Base-by-base conservation (phyloP, 2,113 vertebrate species). In the Vicugna pacos region DNA sequence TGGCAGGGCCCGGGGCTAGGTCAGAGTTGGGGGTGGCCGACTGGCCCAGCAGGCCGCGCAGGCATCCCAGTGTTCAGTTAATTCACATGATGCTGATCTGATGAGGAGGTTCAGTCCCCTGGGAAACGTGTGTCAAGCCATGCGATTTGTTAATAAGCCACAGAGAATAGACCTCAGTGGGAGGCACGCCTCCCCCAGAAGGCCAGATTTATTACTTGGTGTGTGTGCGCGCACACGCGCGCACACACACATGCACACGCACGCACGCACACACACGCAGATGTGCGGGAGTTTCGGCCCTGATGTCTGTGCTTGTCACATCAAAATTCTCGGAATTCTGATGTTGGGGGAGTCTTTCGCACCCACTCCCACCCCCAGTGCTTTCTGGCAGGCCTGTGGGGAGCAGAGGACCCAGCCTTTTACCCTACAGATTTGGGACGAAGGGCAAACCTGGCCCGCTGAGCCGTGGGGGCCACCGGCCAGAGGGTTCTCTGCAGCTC, bases 71-170 rank as follows among this genome's bases (percentile, higher is more conserved):
- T 48, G 93, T 92, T 97, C 87, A 60, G 96, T 93, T 90, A 75
- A 65, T 91, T 94, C 97, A 42, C 22, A 58, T 82, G 64, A 65
- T 6, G 82, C 85, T 89, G 96, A 84, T 77, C 73, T 50, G 94
- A 60, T 30, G 67, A 94, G 88, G 83, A 89, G 89, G 84, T 67
- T 97, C 83, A 73, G 95, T 95, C 93, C 95, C 64, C 3, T 94
- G n/a, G 93, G 28, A 22, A 2, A 10, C 15, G 3, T 24, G 22
- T 73, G 93, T 96, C 95, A 75, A 94, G 93, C 97, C 97, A 92
- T 67, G 65, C 7, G 30, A 83, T 97, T 86, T 94, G 67, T 91
- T 88, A 79, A 98, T 95, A 95, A 76, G 65, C 76, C 93, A 77
- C 82, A 65, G 96, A 94, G 10, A 95, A 91, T 91, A 97, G 98